Percentiles rank a stretch among this genome's conserved stretches.
These are phyloP conservation scores for Galleria mellonella DNA, from an alignment of 1,140 invertebrate genomes.

Conservation along the genomic window DNA sequence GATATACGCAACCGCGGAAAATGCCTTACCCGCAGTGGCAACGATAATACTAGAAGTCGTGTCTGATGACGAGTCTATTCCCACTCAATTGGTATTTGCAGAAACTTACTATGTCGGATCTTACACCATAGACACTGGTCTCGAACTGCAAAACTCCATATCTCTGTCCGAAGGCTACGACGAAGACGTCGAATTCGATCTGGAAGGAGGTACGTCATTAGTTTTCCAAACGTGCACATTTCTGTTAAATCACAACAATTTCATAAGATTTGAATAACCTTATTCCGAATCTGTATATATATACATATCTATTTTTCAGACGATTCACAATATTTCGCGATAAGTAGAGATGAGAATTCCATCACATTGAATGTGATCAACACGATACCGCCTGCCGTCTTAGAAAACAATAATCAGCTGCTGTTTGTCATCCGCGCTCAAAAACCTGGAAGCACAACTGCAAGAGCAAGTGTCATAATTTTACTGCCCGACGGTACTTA, in stretches of 20 bases:
- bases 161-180: conserved; percentile 8
- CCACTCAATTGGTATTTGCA: conserved; percentile 3
- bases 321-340: conserved; percentile 19
- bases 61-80: not conserved
- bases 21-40: conserved; percentile 15
- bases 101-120: conserved; percentile 22
- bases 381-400: conserved; percentile 14
- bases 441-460: conserved; percentile 3
- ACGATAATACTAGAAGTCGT: conserved; percentile 19
- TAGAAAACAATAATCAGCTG: conserved; percentile 20
- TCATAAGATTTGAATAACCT: not conserved
- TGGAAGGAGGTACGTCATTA: conserved; percentile 1
- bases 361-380: conserved; percentile 6
- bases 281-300: not conserved
- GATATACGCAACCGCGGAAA: conserved; percentile 14
- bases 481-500: not conserved
- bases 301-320: conserved; percentile 14
- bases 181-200: conserved; percentile 6
- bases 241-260: not conserved
- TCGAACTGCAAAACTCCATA: conserved; percentile 5
- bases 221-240: not conserved
- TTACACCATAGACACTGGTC: conserved; percentile 10
- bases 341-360: conserved; percentile 7
- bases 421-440: conserved; percentile 17
- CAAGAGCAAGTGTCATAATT: conserved; percentile 8